These are phyloP conservation scores for Tapera naevia DNA, from an alignment of 2,797 vertebrate genomes.

Conservation along the genomic window DNA sequence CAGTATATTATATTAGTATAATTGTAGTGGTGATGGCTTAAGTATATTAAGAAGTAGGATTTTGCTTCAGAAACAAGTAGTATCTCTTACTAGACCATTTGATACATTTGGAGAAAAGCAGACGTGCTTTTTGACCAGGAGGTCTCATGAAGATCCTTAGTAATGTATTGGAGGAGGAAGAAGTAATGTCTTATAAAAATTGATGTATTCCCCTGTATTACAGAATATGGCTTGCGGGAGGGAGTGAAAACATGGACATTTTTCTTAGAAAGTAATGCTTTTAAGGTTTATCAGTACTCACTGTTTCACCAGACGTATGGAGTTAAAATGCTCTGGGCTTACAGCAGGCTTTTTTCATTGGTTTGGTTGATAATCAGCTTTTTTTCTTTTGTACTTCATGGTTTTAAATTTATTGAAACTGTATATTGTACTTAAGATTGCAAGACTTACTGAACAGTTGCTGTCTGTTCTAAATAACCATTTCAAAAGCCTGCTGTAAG, in stretches of 20 bases:
- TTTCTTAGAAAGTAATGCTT: background rate
- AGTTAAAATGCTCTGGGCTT: background rate
- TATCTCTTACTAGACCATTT: background rate
- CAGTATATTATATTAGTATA: background rate
- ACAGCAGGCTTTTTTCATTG: background rate
- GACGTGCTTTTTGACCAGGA: background rate
- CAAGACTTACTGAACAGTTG: background rate
- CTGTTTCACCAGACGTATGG: background rate
- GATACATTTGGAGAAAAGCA: background rate
- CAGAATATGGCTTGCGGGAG: background rate
- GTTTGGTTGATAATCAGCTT: background rate
- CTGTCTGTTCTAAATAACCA: background rate
- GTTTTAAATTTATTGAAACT: background rate
- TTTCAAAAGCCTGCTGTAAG: background rate
- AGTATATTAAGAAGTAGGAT: background rate
- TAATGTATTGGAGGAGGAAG: background rate
- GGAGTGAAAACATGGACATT: background rate
- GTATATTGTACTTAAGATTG: background rate
- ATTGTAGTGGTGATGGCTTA: background rate
- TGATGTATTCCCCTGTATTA: background rate
- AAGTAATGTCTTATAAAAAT: background rate
- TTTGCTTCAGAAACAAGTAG: background rate
- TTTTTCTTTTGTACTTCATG: background rate
- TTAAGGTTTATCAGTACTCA: fast-evolving
- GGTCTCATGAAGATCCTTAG: background rate